Conservation (phyloP, 2,797 vertebrate genomes). For the Harpagifer antarcticus region DNA sequence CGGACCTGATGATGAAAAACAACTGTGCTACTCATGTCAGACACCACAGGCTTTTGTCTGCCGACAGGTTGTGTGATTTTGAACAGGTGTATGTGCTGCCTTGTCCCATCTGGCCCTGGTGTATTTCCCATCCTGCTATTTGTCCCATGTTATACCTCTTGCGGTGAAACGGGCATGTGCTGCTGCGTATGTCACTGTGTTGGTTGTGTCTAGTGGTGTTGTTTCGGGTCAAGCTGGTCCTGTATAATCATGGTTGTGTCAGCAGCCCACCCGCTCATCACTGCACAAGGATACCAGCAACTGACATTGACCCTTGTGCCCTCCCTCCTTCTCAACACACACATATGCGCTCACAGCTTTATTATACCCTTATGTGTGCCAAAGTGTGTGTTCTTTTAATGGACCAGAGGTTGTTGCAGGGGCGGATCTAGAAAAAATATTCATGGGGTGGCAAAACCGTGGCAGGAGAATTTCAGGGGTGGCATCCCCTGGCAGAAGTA, state of each 20-base stretch:
- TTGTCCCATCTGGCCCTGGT: constrained; percentile 72
- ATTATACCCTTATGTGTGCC: neutral
- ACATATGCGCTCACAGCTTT: constrained; percentile 23
- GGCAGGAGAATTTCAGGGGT: no score
- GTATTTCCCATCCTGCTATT: constrained; percentile 71
- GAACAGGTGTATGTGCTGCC: constrained; percentile 70
- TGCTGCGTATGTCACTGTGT: constrained; percentile 11
- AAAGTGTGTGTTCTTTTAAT: constrained; percentile 29
- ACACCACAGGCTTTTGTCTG: constrained; percentile 59
- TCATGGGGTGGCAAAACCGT: no score
- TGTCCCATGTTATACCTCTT: constrained; percentile 70
- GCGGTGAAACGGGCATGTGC: constrained; percentile 49
- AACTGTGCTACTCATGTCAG: constrained; percentile 52
- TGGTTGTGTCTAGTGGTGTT: constrained; percentile 18
- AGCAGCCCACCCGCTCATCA: constrained; percentile 63
- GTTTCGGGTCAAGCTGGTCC: constrained; percentile 77
- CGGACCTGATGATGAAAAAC: constrained; percentile 66
- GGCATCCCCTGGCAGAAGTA: no score
- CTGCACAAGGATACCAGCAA: constrained; percentile 63
- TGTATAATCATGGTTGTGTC: constrained; percentile 78
- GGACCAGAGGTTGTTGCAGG: neutral
- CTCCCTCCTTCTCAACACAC: constrained; percentile 21
- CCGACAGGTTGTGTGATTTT: constrained; percentile 72
- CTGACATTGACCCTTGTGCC: constrained; percentile 70
- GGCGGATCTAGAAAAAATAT: no score